Evolutionary conservation across 2,797 vertebrate genomes (phyloP), one percentile per base, ranked within the genome.

Genomic region (Euphonia xanthogaster): DNA sequence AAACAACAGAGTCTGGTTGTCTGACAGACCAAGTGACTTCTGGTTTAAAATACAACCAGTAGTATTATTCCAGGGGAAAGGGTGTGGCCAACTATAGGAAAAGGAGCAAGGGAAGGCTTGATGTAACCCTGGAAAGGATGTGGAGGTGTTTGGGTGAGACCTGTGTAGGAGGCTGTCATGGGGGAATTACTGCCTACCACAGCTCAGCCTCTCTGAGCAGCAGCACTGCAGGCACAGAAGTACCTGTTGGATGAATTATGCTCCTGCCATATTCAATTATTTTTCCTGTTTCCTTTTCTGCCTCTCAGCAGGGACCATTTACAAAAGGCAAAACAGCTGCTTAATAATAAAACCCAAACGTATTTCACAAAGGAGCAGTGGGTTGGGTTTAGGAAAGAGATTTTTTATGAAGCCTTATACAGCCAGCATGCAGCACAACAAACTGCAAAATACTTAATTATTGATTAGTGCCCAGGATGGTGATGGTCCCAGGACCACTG

Each of bases 201-300:
- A 70, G 86, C 8, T 31, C 54, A 33, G 77, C 57, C 48, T 7
- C 55, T 55, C 72, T 58, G n/a, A 82, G n/a, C 45, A 45, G 30
- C 33, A 21, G 2, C 72, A 17, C 42, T 20, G 30, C 23, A 8
- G 30, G 31, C 63, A 25, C 53, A 74, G 21, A 67, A 80, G 45
- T 22, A 91, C 66, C 85, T 72, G 48, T 10, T 31, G 35, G 72
- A 72, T 55, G 54, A 75, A 87, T 78, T 47, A 87, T 3, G 16
- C 33, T 53, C 31, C 33, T 42, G 33, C 42, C 33, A 14, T 31
- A 72, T 42, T 66, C 63, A 60, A 50, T 47, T 73, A 8, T 48
- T 90, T 90, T 77, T 77, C 60, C 53, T 79, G 83, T 62, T 87
- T 51, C 72, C 51, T 80, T 60, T 76, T 67, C 77, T 28, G 28